These are phyloP conservation scores for Apistogramma diplotaenia DNA, from an alignment of 2,113 vertebrate genomes.

Conservation along the genomic window DNA sequence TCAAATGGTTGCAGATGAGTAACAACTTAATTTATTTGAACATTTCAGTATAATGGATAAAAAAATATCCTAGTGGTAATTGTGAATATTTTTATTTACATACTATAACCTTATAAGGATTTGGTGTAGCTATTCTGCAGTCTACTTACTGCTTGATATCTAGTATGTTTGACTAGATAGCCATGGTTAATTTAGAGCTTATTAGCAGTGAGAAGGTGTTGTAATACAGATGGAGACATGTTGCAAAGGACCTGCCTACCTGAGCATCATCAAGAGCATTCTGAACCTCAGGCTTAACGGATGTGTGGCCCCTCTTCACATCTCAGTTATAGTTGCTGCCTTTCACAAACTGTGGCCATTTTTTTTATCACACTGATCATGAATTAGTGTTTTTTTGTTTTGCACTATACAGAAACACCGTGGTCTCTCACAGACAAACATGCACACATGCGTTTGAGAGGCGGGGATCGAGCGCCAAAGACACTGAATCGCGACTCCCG, in stretches of 20 bases:
- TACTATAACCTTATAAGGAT: background rate
- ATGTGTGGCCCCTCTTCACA: background rate
- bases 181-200: constrained; percentile 77
- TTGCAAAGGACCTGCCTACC: constrained; percentile 73
- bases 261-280: constrained; percentile 75
- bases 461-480: background rate
- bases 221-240: constrained; percentile 64
- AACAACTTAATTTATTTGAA: constrained; percentile 6
- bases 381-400: background rate
- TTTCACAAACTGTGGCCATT: constrained; percentile 9
- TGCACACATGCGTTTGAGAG: constrained; percentile 42
- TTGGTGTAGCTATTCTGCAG: constrained; percentile 32
- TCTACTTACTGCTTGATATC: constrained; percentile 60
- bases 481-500: constrained; percentile 43
- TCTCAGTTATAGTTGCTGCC: background rate
- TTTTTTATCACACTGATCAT: background rate
- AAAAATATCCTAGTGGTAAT: background rate
- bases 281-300: constrained; percentile 12
- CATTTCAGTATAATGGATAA: constrained; percentile 1
- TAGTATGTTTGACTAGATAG: constrained; percentile 67
- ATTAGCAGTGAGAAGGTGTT: constrained; percentile 81
- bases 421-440: constrained; percentile 7
- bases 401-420: background rate
- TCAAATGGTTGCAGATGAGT: constrained; percentile 22
- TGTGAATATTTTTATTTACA: background rate